phyloP scores from a whole-genome alignment of 2,113 vertebrate genomes.

The Chionomys nivalis region DNA sequence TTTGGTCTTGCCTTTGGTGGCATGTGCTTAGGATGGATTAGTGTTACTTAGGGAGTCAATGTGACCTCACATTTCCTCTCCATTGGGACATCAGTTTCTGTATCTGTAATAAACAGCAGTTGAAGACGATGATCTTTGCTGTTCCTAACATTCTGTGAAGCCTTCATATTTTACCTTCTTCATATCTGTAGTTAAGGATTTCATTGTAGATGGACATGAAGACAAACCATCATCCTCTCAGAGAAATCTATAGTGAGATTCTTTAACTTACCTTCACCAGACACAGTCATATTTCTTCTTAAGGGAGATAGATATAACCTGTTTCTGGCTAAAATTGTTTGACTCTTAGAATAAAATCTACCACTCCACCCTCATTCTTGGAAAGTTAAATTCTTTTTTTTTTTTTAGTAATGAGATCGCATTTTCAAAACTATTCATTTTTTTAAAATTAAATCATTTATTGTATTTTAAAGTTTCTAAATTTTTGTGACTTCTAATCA shows the following conservation, averaged over 20 bases:
- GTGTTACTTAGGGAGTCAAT: neutral
- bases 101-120: neutral
- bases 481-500: conserved; percentile 62
- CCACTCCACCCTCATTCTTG: neutral
- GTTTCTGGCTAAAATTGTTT: conserved; percentile 55
- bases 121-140: conserved; percentile 17
- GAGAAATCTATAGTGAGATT: conserved; percentile 33
- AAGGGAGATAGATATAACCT: neutral
- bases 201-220: conserved; percentile 38
- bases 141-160: conserved; percentile 39
- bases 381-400: conserved; percentile 50
- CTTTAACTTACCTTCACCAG: conserved; percentile 14
- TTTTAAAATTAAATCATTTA: conserved; percentile 19
- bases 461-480: conserved; percentile 51
- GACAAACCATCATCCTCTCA: conserved; percentile 45
- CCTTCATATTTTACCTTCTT: conserved; percentile 28
- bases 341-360: conserved; percentile 42
- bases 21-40: neutral
- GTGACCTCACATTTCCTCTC: neutral
- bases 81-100: neutral
- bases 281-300: conserved; percentile 23
- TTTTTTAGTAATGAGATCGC: conserved; percentile 50
- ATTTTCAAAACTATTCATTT: conserved; percentile 60
- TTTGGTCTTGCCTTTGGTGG: neutral
- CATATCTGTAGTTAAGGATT: conserved; percentile 46